Evolutionary conservation across 2,797 vertebrate genomes (phyloP), one percentile per base, ranked within the genome.

Genomic region (Linurgus olivaceus): DNA sequence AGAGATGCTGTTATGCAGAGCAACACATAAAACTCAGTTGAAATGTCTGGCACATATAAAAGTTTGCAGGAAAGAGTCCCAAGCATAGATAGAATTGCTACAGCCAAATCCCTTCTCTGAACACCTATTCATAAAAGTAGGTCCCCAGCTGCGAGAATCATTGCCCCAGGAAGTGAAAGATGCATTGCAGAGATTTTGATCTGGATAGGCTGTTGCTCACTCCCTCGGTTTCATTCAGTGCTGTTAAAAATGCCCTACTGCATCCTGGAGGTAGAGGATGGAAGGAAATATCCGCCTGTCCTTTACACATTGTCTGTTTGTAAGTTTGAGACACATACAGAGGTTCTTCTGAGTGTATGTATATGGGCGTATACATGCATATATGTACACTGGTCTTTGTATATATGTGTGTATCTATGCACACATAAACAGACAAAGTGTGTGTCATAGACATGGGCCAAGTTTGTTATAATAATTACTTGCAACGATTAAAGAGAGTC

Each of bases 51-150:
- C 52, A 89, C 40, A 18, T 20, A 70, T 15, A 58, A 48, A 88
- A 84, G 20, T 65, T 92, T 91, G 37, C 55, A 88, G 51, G 44
- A 44, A 52, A 72, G 40, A 90, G 47, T 93, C 47, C 31, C 58
- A 93, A 78, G 51, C 29, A 52, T 6, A 57, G 74, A 73, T 55
- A 38, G 17, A 89, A 74, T 68, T 81, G 40, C 58, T 91, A n/a
- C 7, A 70, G 44, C 51, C 78, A 86, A 88, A 90, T 80, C 29
- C 44, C 29, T 83, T 91, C 75, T 86, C 81, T 54, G 66, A 85
- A 88, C 85, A 75, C 48, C 84, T 92, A 47, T 94, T 93, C 91
- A 95, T 86, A 93, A 94, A 88, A 81, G 50, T 9, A 91, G 37
- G 48, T 91, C 91, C 74, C 78, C 37, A 83, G 87, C 44, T 88